Base-by-base conservation (phyloP, 2,888 invertebrate species). In the Balanococcus diminutus region DNA sequence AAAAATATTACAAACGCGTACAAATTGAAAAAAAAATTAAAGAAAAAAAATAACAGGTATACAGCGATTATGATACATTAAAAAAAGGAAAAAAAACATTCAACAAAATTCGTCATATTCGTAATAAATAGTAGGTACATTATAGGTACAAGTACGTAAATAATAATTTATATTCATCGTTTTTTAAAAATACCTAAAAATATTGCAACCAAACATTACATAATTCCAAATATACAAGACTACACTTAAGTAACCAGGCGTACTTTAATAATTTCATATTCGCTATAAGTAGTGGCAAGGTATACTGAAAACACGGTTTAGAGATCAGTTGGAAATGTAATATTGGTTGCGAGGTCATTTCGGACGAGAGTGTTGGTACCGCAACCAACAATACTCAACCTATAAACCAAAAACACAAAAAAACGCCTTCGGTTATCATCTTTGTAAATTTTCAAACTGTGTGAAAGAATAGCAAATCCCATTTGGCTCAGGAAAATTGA, bases 251-350 rank as follows among this genome's bases (percentile, higher is more conserved):
- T 85, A 85, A 85, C 85, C 42, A 85, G 31, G 79, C 85, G 85
- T 75, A 85, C 46, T 56, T 51, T 51, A 46, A 31, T 82, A 51
- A 56, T 82, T 51, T 56, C 31, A 51, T 51, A 42, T 79, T 79
- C 85, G 75, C 75, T 42, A 85, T 85, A 85, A 85, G 85, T 85
- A 85, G 85, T 46, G 79, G 72, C 85, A 85, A 85, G 85, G 85
- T 85, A 85, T 85, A 85, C 85, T 85, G 85, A 85, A 67, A 61
- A 84, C 67, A 72, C 28, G 84, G 75, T 86, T 42, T 82, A 86
- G 86, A 86, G 86, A 86, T 86, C 86, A 86, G 82, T 86, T 86
- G 86, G 82, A 86, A 86, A 82, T 86, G 82, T 86, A 86, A 82
- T 82, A 85, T 82, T 86, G 86, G 86, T 86, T 86, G 86, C 86